Conservation (phyloP, 2,888 invertebrate genomes). For the Aquatica leii region DNA sequence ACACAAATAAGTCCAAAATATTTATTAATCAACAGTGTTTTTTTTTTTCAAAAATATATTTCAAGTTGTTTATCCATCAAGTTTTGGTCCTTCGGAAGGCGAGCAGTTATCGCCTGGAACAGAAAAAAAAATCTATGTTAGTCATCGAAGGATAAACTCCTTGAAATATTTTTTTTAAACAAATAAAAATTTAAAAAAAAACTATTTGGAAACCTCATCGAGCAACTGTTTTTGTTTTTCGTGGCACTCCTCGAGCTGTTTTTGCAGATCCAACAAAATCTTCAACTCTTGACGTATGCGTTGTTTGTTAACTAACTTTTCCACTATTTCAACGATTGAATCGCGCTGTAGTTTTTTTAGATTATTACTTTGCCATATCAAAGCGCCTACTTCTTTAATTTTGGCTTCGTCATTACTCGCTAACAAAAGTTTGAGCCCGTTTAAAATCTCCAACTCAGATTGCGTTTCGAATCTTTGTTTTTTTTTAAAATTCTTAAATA, state of each 20-base stretch:
- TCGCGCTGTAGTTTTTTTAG: slow-evolving; percentile 57
- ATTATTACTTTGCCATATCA: slow-evolving; percentile 58
- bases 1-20: too few relatives aligned
- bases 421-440: slow-evolving; percentile 13
- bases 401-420: slow-evolving; percentile 56
- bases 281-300: slow-evolving; percentile 59
- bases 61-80: slow-evolving; percentile 21
- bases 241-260: slow-evolving; percentile 49
- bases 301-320: slow-evolving; percentile 45
- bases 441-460: slow-evolving; percentile 6
- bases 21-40: too few relatives aligned
- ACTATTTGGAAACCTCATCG: slow-evolving; percentile 2
- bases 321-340: slow-evolving; percentile 55
- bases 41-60: slow-evolving; percentile 5
- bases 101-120: slow-evolving; percentile 25
- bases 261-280: slow-evolving; percentile 55
- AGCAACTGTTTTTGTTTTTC: slow-evolving; percentile 14
- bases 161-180: slow-evolving; percentile 10
- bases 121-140: slow-evolving; percentile 21
- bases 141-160: slow-evolving; percentile 9
- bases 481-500: neutral
- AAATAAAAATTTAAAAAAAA: neutral
- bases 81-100: slow-evolving; percentile 12
- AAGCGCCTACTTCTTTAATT: slow-evolving; percentile 53
- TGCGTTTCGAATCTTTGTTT: slow-evolving; percentile 3